Evolutionary conservation across 2,113 vertebrate species (phyloP).

Genomic region (Fregata magnificens): DNA sequence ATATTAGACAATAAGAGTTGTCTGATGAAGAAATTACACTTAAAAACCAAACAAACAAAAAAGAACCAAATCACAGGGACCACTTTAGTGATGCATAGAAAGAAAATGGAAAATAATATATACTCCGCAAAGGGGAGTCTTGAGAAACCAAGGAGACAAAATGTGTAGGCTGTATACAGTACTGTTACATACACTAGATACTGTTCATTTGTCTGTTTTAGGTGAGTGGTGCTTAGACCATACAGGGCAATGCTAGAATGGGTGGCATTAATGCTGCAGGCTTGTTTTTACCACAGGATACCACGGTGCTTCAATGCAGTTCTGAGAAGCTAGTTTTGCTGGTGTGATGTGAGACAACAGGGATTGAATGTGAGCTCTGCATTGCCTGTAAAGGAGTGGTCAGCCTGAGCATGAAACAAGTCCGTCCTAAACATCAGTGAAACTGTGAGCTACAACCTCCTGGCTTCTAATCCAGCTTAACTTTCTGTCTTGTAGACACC

Average conservation of each 20-base stretch:
- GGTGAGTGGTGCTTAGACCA: background rate
- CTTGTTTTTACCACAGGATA: background rate
- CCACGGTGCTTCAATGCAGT: background rate
- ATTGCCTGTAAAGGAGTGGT: background rate
- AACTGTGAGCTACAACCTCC: background rate
- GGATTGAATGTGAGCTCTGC: background rate
- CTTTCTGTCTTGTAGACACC: background rate
- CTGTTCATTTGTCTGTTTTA: background rate
- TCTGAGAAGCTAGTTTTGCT: background rate
- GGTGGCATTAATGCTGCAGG: background rate
- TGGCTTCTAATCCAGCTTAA: background rate
- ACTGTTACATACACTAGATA: too few species aligned
- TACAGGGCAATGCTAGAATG: fast-evolving
- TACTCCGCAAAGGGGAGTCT: background rate
- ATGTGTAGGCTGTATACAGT: background rate
- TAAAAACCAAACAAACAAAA: too few species aligned
- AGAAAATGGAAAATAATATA: background rate
- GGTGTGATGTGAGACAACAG: background rate
- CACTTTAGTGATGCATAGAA: background rate
- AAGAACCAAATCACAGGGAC: background rate
- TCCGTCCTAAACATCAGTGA: background rate
- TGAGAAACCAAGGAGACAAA: background rate
- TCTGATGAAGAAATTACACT: background rate
- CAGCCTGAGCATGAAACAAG: background rate
- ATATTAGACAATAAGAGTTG: background rate